phyloP scores from a whole-genome alignment of 30 jellyfish, hydroid and myxozoan genomes.

The Hydra vulgaris region DNA sequence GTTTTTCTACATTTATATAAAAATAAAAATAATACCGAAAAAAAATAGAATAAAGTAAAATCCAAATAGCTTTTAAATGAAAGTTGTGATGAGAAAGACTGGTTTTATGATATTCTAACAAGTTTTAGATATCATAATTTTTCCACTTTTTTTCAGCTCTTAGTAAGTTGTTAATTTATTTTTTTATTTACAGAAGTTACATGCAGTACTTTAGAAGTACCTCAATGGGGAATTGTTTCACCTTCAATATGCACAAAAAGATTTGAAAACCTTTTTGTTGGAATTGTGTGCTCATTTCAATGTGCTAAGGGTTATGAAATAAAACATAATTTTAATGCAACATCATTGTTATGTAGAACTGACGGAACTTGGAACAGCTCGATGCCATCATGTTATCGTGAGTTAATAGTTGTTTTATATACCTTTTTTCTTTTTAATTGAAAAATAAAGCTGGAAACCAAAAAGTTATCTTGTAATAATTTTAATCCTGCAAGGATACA shows the following conservation, averaged over 20 bases:
- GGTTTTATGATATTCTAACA: no score
- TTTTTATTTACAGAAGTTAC: constrained; percentile 40
- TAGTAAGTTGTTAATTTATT: neutral
- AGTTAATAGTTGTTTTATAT: constrained; percentile 16
- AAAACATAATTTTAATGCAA: neutral
- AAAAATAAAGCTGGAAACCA: neutral
- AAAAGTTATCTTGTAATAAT: no score
- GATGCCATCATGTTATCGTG: constrained; percentile 77
- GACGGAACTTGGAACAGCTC: constrained; percentile 77
- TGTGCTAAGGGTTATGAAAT: constrained; percentile 78
- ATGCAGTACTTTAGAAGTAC: constrained; percentile 63
- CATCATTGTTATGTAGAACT: constrained; percentile 44
- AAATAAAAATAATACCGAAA: no score
- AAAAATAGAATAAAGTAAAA: no score
- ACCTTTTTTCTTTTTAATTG: neutral
- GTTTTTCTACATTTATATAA: no score
- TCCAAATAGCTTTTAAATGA: no score
- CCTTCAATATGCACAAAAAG: constrained; percentile 62
- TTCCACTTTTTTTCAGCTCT: no score
- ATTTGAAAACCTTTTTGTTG: constrained; percentile 60
- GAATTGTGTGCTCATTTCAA: constrained; percentile 48
- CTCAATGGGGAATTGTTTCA: constrained; percentile 47
- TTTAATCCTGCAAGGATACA: no score
- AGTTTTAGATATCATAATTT: no score
- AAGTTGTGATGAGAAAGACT: no score